Conservation (phyloP, 2,797 vertebrate species). For the Lepidocolaptes lacrymiger region DNA sequence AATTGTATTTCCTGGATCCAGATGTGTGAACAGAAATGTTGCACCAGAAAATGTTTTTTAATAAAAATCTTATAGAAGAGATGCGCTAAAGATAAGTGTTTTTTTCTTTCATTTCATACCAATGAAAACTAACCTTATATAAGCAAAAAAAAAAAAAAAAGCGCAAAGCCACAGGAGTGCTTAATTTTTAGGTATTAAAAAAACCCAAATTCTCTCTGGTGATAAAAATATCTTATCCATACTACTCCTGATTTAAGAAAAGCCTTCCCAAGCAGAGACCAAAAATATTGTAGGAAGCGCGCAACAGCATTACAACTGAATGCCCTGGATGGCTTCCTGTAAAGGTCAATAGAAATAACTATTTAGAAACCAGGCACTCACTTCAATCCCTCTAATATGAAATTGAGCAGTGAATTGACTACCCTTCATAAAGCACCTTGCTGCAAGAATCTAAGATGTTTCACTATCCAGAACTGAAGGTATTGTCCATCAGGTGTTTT, state of each 20-base stretch:
- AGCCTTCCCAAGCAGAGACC: not conserved
- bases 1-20: not conserved
- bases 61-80: not conserved
- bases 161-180: too few species aligned
- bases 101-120: not conserved
- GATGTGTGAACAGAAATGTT: not conserved
- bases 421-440: not conserved
- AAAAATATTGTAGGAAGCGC: not conserved
- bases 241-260: not conserved
- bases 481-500: not conserved
- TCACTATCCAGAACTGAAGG: constrained; percentile 17
- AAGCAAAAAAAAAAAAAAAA: not conserved
- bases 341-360: constrained; percentile 11
- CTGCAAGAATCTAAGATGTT: not conserved
- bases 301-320: not conserved
- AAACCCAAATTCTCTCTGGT: not conserved
- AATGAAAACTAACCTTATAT: not conserved
- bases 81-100: not conserved
- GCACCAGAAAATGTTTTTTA: not conserved
- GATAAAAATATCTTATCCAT: not conserved
- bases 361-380: not conserved
- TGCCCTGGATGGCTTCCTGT: not conserved
- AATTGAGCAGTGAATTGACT: constrained; percentile 4
- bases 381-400: constrained; percentile 1
- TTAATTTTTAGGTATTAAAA: not conserved